Evolutionary conservation across 64 coral and sea anemone species (phyloP), one percentile per base, ranked within the genome.

Genomic region (Montipora efflorescens): DNA sequence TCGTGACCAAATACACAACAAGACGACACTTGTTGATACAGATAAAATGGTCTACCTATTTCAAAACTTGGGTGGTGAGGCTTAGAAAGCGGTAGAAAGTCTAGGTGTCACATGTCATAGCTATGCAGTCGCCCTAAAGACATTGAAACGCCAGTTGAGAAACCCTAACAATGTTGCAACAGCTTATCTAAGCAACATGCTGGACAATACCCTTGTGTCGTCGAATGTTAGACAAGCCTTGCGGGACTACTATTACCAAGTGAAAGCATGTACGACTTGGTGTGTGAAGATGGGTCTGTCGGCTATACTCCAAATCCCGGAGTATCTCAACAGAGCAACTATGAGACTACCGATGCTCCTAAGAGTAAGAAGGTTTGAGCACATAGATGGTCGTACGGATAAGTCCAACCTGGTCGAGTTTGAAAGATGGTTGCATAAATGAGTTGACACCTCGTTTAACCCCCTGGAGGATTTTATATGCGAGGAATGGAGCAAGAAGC

Each of bases 1-100:
- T 73, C 83, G 68, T 87, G 61, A 67, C 18, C 83, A 70, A 22
- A 52, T 87, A 2, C 83, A 87, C 20, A 87, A 70, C 48, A 87
- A 87, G 68, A 87, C 83, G 28, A 87, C 83, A 16, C 64, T 87
- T 7, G 70, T 64, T n/a, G 83, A 87, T 7, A 70, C 83, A 47
- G 83, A 87, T 70, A 4, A 61, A 6, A 87, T 87, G 48, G 15
- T 64, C 8, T 70, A 87, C 47, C 21, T 70, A 0, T 87, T 70
- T 11, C 83, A 71, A 73, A 87, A 87, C 19, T 9, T 87, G 0
- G 22, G 43, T 7, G 62, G 83, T 44, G 61, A 70, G 13, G 59
- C 83, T 1, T 19, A 71, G 83, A 87, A 73, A 73, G 83, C 62
- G 16, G 83, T 87, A 2, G 83, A 87, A 62, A 87, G 83, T 16